phyloP scores from a whole-genome alignment of 2,888 invertebrate species.

The Anthophora plumipes region DNA sequence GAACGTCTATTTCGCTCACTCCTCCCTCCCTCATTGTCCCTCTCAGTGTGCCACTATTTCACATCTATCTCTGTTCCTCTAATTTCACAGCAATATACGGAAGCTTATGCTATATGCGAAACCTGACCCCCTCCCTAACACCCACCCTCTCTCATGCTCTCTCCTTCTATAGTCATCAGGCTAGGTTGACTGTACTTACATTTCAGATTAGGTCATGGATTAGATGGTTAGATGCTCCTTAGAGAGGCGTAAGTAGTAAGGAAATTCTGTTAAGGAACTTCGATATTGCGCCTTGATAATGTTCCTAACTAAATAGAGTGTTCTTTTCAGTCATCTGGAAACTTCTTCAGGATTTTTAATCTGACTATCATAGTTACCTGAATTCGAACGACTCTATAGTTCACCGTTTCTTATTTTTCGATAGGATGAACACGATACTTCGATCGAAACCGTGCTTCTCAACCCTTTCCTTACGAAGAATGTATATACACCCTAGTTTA shows the following conservation, averaged over 20 bases:
- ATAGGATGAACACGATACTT: no score
- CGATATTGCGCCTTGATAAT: constrained; percentile 22
- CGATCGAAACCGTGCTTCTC: no score
- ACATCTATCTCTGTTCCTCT: constrained; percentile 24
- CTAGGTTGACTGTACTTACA: constrained; percentile 37
- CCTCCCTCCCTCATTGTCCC: not conserved
- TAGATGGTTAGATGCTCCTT: constrained; percentile 51
- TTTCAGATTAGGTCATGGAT: constrained; percentile 64
- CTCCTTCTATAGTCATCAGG: not conserved
- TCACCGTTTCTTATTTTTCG: no score
- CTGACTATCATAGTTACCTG: no score
- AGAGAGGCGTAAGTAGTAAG: constrained; percentile 18
- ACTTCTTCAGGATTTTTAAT: not conserved
- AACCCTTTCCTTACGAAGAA: no score
- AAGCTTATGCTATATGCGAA: no score
- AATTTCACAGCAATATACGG: constrained; percentile 5
- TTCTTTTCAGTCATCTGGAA: not conserved
- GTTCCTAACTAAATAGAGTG: constrained; percentile 2
- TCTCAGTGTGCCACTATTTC: no score
- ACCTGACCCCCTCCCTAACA: not conserved
- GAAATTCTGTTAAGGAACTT: constrained; percentile 39
- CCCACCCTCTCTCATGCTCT: not conserved
- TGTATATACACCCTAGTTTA: no score
- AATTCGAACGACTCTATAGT: no score
- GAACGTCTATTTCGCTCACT: constrained; percentile 32